Conservation (phyloP, 2,888 invertebrate genomes). For the Galerucella nymphaeae region DNA sequence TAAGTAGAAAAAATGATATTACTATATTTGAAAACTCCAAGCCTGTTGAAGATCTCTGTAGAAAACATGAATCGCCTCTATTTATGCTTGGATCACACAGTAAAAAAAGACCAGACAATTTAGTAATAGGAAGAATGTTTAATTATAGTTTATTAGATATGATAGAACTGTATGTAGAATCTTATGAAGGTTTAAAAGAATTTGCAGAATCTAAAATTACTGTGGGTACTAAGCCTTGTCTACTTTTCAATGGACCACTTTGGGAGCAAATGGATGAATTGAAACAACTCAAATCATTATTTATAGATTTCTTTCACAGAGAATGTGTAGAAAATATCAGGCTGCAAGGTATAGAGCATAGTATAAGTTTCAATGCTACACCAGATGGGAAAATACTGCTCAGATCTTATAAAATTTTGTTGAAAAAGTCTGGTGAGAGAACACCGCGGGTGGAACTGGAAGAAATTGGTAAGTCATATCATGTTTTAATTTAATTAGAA, state of each 20-base stretch:
- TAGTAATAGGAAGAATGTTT: constrained; percentile 89
- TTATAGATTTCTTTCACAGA: constrained; percentile 93
- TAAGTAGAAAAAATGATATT: constrained; percentile 86
- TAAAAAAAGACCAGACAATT: constrained; percentile 94
- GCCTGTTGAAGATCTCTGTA: constrained; percentile 79
- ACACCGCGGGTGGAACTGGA: constrained; percentile 92
- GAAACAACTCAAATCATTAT: constrained; percentile 85
- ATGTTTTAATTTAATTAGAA: neutral
- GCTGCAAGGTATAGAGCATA: constrained; percentile 94
- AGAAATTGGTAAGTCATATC: constrained; percentile 77
- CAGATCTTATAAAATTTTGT: constrained; percentile 80
- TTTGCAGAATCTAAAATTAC: constrained; percentile 76
- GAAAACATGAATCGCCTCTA: constrained; percentile 88
- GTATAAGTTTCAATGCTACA: constrained; percentile 87
- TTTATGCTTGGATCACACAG: constrained; percentile 93
- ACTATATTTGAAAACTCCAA: constrained; percentile 93
- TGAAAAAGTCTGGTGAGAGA: constrained; percentile 92
- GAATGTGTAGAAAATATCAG: constrained; percentile 84
- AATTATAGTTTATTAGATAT: constrained; percentile 93
- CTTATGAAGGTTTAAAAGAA: constrained; percentile 81
- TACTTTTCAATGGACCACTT: constrained; percentile 90
- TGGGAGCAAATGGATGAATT: constrained; percentile 88
- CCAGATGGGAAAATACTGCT: constrained; percentile 82
- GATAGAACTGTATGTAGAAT: constrained; percentile 93
- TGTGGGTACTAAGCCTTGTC: constrained; percentile 86